phyloP scores from a whole-genome alignment of 2,113 vertebrate species.

The Ctenodactylus gundi region DNA sequence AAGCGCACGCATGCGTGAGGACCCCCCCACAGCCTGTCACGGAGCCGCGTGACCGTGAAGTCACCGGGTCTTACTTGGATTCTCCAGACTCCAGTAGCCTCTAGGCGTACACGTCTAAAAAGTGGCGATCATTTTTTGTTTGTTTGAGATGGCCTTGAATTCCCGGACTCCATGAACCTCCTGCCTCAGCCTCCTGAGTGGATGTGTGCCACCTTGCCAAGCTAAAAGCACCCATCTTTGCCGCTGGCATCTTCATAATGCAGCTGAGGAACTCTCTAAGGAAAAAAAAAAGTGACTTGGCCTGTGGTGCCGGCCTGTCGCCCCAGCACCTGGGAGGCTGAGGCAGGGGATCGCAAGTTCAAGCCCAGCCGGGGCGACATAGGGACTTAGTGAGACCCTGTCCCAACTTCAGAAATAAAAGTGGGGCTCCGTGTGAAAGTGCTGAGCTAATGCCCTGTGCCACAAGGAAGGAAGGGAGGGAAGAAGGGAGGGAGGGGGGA shows the following conservation, averaged over 20 bases:
- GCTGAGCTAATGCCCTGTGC: too few species aligned
- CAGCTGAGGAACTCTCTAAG: constrained; percentile 59
- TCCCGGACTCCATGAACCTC: background rate
- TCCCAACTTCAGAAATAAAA: too few species aligned
- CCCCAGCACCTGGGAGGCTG: too few species aligned
- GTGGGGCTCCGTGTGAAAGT: too few species aligned
- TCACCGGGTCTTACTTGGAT: background rate
- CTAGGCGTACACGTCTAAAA: constrained; percentile 34
- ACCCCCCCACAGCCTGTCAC: too few species aligned
- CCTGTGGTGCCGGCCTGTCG: constrained; percentile 48
- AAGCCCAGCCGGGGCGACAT: too few species aligned
- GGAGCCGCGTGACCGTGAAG: too few species aligned
- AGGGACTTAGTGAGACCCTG: too few species aligned
- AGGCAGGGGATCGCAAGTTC: too few species aligned
- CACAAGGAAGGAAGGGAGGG: too few species aligned
- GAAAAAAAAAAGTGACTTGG: too few species aligned
- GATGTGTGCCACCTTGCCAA: background rate
- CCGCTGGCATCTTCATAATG: constrained; percentile 35
- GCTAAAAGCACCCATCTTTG: constrained; percentile 41
- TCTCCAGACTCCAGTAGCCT: background rate
- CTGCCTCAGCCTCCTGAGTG: background rate
- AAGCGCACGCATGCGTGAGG: background rate
- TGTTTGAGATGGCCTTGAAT: background rate
- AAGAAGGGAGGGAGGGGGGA: too few species aligned
- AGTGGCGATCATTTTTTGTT: background rate